A percentile compares a stretch with the other conserved stretches of the same genome.
Conservation (phyloP, 2,797 vertebrate genomes). For the Myripristis jacobus region DNA sequence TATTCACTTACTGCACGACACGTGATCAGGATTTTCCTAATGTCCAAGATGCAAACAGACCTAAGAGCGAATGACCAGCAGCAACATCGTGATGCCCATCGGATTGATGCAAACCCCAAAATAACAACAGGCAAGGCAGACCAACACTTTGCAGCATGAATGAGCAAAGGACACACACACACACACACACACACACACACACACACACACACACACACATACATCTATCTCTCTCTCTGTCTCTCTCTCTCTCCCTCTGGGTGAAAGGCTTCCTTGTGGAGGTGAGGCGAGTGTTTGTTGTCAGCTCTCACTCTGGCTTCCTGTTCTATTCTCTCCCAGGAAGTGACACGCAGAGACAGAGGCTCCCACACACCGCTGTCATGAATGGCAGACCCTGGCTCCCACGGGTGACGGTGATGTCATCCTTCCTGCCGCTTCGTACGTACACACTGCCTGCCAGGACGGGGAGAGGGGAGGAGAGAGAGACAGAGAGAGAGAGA, state of each 20-base stretch:
- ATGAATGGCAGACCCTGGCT: constrained; percentile 57
- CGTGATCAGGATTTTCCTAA: no score
- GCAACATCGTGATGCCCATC: no score
- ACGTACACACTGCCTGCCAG: constrained; percentile 29
- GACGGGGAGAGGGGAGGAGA: neutral
- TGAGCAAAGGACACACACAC: constrained; percentile 22
- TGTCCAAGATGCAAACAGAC: no score
- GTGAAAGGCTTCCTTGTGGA: constrained; percentile 76
- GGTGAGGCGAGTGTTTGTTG: constrained; percentile 58
- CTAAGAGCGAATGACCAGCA: no score
- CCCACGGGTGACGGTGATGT: constrained; percentile 64
- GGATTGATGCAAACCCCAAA: constrained; percentile 2
- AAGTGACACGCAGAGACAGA: constrained; percentile 69
- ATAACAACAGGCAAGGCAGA: neutral
- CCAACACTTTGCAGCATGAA: constrained; percentile 12
- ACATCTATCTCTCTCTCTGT: constrained; percentile 10
- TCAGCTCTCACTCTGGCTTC: constrained; percentile 59
- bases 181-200: neutral
- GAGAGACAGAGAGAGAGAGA: neutral
- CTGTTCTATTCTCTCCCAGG: constrained; percentile 78
- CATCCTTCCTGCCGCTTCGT: constrained; percentile 41
- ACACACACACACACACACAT: neutral
- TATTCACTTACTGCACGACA: no score
- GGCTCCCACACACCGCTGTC: constrained; percentile 44
- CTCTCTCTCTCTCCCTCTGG: neutral